Evolutionary conservation across 2,113 vertebrate species (phyloP), one percentile per base, ranked within the genome.

Genomic region (Oostethus manadensis): DNA sequence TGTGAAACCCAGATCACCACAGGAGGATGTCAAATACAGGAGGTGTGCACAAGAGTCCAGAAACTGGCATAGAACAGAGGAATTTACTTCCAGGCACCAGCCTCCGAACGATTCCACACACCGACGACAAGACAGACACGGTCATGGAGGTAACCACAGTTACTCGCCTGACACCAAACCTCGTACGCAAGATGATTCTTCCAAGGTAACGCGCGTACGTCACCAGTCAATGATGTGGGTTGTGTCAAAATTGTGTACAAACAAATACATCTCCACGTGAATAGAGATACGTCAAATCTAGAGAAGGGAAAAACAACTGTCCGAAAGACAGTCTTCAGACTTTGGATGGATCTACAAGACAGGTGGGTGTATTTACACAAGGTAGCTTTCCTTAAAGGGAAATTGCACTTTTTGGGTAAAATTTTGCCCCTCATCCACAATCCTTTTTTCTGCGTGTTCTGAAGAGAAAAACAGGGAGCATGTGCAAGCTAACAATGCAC

Each of bases 361-460:
- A 73, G 83, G 82, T 87, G 47, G 21, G 70, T 69, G 29, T 33
- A n/a, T n/a, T n/a, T n/a, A n/a, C n/a, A n/a, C n/a, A 33, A 33
- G 23, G 23, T 26, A 26, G 23, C 29, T 33, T 33, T 7, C 5
- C 29, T 5, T 33, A 33, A 33, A n/a, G n/a, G n/a, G n/a, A n/a
- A n/a, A n/a, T n/a, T n/a, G n/a, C n/a, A n/a, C n/a, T n/a, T n/a
- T n/a, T n/a, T n/a, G n/a, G n/a, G n/a, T n/a, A n/a, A n/a, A n/a
- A n/a, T n/a, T n/a, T n/a, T n/a, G n/a, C n/a, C n/a, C n/a, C n/a
- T n/a, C n/a, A n/a, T n/a, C n/a, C n/a, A n/a, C n/a, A n/a, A n/a
- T n/a, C n/a, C n/a, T n/a, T n/a, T n/a, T n/a, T n/a, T n/a, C n/a
- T n/a, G n/a, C n/a, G n/a, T n/a, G n/a, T n/a, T n/a, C n/a, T n/a